Conservation (phyloP, 2,888 invertebrate species). For the Anticlea derivata region DNA sequence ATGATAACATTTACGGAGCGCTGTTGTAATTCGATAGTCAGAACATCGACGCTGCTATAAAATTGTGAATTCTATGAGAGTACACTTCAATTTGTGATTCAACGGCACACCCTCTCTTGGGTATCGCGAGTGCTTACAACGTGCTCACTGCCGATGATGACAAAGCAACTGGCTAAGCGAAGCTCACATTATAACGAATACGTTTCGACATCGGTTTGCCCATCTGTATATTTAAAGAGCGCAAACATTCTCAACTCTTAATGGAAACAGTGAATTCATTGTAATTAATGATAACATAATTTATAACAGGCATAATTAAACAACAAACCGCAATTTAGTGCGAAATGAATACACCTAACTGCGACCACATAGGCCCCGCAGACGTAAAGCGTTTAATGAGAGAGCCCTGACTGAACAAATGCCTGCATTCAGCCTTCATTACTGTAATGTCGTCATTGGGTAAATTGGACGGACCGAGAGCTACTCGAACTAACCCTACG, state of each 20-base stretch:
- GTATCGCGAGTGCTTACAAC: neutral
- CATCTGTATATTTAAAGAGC: neutral
- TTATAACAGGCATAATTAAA: neutral
- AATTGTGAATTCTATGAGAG: slow-evolving; percentile 23
- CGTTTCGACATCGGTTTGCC: neutral
- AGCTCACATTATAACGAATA: neutral
- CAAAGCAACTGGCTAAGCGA: neutral
- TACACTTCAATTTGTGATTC: slow-evolving; percentile 21
- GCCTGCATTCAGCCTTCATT: neutral
- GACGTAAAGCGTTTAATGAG: neutral
- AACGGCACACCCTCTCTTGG: slow-evolving; percentile 7
- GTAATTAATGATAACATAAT: neutral
- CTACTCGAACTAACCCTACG: neutral
- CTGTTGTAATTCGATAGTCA: neutral
- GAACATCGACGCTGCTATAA: neutral
- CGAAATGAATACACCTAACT: neutral
- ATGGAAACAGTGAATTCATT: too few species aligned
- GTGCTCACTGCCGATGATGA: neutral
- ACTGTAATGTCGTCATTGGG: neutral
- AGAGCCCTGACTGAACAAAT: neutral
- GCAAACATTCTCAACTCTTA: neutral
- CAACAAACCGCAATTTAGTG: neutral
- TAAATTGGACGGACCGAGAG: neutral
- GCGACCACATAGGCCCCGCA: neutral
- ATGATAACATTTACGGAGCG: neutral